A percentile compares a stretch with the other conserved stretches of the same genome.
These are phyloP conservation scores for Kryptolebias marmoratus DNA, from an alignment of 2,113 vertebrate genomes.

Conservation along the genomic window DNA sequence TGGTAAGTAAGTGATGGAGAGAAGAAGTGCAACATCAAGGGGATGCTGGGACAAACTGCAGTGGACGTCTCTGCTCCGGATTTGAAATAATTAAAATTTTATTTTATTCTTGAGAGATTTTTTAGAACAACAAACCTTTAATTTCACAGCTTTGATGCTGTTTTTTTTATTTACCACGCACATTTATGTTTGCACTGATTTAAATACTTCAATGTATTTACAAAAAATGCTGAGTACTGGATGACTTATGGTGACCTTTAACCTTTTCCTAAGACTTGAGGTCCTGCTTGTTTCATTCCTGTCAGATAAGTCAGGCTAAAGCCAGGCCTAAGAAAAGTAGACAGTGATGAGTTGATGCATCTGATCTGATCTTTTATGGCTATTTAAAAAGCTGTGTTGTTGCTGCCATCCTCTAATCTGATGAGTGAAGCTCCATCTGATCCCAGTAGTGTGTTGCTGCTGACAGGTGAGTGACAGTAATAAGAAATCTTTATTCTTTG, in stretches of 20 bases:
- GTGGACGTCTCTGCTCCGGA: slow-evolving; percentile 1
- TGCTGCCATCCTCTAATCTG: neutral
- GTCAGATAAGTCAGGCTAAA: slow-evolving; percentile 25
- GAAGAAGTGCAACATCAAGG: neutral
- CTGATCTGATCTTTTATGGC: neutral
- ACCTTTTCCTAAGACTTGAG: slow-evolving; percentile 1
- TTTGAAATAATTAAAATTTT: neutral
- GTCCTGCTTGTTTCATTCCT: slow-evolving; percentile 30
- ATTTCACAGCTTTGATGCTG: neutral
- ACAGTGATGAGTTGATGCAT: neutral
- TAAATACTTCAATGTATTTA: too few relatives aligned
- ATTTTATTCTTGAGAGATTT: neutral
- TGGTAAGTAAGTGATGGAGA: slow-evolving; percentile 34
- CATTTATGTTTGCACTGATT: too few relatives aligned
- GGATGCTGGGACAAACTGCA: slow-evolving; percentile 3
- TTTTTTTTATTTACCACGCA: neutral
- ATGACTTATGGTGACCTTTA: neutral
- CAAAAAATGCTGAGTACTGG: neutral
- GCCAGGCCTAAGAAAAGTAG: neutral
- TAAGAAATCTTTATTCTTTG: neutral
- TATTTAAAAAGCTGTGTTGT: neutral
- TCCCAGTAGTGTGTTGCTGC: neutral
- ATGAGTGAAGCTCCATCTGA: neutral
- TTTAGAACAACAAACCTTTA: slow-evolving; percentile 12
- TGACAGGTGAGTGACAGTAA: neutral